phyloP scores from a whole-genome alignment of 2,113 vertebrate species.

The Varanus komodoensis region DNA sequence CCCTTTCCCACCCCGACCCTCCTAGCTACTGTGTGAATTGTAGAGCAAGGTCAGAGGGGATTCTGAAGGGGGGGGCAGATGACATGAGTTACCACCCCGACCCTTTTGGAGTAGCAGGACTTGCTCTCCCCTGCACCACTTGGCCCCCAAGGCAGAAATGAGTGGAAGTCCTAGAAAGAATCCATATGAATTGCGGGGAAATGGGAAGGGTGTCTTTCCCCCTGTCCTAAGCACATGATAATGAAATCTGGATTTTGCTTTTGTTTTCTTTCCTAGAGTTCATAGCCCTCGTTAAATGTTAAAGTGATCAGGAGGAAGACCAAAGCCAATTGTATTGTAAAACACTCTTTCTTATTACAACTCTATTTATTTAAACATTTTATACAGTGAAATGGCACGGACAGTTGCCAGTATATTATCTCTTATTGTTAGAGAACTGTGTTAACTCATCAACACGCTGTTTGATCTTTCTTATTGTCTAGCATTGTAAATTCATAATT shows the following conservation, averaged over 20 bases:
- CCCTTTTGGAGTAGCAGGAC: no score
- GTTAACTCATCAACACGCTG: not conserved
- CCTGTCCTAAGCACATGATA: not conserved
- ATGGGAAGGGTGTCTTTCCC: not conserved
- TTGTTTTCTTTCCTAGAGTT: constrained; percentile 78
- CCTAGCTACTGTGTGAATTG: no score
- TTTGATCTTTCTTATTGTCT: fast-evolving
- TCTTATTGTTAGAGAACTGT: constrained; percentile 34
- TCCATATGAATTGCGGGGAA: not conserved
- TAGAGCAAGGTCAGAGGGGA: no score
- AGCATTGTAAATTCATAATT: not conserved
- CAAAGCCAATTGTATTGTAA: constrained; percentile 21
- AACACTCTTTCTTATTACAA: constrained; percentile 40
- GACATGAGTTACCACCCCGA: no score
- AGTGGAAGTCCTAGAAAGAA: not conserved
- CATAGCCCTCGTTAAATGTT: constrained; percentile 77
- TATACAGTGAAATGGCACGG: constrained; percentile 42
- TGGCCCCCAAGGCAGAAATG: not conserved
- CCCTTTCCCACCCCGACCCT: no score
- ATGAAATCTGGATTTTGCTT: not conserved
- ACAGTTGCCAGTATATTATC: constrained; percentile 32
- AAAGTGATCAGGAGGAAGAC: constrained; percentile 65
- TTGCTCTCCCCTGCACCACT: no score
- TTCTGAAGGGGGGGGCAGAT: no score
- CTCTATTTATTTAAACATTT: constrained; percentile 50